These are phyloP conservation scores for Ephydatia muelleri DNA, from an alignment of 37 sponge, comb jelly and placozoan species.

Conservation along the genomic window DNA sequence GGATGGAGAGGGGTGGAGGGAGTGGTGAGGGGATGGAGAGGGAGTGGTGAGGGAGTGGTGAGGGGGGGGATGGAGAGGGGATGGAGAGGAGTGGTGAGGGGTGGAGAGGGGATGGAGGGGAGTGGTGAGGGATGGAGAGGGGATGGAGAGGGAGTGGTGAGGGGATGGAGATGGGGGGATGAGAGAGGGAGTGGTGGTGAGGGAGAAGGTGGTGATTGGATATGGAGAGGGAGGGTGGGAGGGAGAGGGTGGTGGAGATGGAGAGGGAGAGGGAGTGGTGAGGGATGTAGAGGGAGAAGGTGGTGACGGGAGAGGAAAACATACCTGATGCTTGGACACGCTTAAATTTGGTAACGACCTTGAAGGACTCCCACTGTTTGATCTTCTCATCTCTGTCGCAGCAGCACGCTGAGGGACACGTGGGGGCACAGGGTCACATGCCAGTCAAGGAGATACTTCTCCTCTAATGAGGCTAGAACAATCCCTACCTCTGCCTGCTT, in stretches of 20 bases:
- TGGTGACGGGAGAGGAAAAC: background rate
- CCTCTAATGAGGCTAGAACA: background rate
- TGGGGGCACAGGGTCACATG: background rate
- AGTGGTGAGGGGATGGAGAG: too few species aligned
- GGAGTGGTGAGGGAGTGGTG: too few species aligned
- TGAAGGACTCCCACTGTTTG: slow-evolving; percentile 70
- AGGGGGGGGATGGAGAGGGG: too few species aligned
- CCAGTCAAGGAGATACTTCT: background rate
- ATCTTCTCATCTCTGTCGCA: slow-evolving; percentile 55
- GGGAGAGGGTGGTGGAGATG: too few species aligned
- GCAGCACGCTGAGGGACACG: slow-evolving; percentile 24
- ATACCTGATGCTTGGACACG: background rate
- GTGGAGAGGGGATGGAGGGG: too few species aligned
- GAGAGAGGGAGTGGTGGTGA: background rate
- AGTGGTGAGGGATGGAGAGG: too few species aligned
- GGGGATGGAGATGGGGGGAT: background rate
- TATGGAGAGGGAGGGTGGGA: background rate
- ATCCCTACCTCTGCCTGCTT: slow-evolving; percentile 29
- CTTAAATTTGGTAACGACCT: slow-evolving; percentile 35
- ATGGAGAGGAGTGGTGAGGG: too few species aligned
- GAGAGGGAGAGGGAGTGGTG: too few species aligned
- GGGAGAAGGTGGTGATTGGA: background rate
- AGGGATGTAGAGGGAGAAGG: background rate
- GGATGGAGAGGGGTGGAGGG: background rate
- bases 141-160: too few species aligned